Base-by-base conservation (phyloP, 1,140 invertebrate genomes). In the Ceratina australensis region DNA sequence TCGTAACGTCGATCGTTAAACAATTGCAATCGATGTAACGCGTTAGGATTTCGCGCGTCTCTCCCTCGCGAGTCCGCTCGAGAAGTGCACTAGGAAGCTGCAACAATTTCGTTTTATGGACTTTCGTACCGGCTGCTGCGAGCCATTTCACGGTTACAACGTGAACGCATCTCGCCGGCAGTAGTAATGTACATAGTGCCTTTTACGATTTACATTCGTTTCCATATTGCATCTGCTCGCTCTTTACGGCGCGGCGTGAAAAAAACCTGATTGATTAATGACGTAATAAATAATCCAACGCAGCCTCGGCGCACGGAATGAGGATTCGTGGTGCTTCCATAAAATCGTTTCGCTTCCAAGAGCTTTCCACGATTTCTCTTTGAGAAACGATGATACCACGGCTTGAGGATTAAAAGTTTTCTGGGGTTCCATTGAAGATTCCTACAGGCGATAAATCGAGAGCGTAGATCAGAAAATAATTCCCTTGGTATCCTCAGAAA, bases 131-230 rank as follows among this genome's bases (percentile, higher is more conserved):
- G 75, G 74, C 79, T 78, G 73, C 57, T 72, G 73, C 76, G 76
- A 79, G 85, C 81, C 78, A 74, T 88, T 89, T 89, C 83, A 85
- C 87, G 79, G 79, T 74, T 81, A 79, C 76, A 74, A 67, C 79
- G 78, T 79, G 80, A 79, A 78, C 76, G 69, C 76, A n/a, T n/a
- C 52, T 54, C 52, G 33, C 67, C 71, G 76, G 67, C 10, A 42
- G 33, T 42, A 42, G 33, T 42, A 42, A 42, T 10, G 33, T 42
- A 42, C 33, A 42, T 83, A 66, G 79, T 72, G 80, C 82, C 80
- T 85, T 90, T 90, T 89, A 90, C 89, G 88, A 87, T 89, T 90
- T 89, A 88, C 88, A 86, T 79, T 84, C 72, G 89, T 89, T 89
- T 87, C 85, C 86, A 86, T 87, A 86, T 80, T 87, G 82, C 79